Conservation (phyloP, 2,797 vertebrate species). For the Takifugu rubripes region DNA sequence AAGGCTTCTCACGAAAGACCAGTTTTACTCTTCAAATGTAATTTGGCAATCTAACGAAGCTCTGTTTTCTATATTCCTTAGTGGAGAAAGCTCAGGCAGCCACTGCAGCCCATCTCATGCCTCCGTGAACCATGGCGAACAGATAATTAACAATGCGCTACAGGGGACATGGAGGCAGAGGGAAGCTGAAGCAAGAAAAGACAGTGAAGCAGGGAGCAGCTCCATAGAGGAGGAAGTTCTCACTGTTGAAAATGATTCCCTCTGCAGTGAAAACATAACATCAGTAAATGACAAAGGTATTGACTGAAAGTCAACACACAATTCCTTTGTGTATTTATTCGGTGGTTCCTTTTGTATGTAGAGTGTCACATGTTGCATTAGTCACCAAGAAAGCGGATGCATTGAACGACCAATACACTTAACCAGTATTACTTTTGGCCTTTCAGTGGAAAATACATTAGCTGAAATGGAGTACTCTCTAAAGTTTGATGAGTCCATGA, state of each 20-base stretch:
- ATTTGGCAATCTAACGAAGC: neutral
- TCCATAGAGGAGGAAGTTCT: constrained; percentile 84
- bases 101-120: constrained; percentile 73
- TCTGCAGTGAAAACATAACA: constrained; percentile 79
- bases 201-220: constrained; percentile 68
- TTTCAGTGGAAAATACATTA: constrained; percentile 79
- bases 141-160: constrained; percentile 61
- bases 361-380: too few species aligned
- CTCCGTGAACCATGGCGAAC: constrained; percentile 56
- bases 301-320: neutral
- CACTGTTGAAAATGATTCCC: constrained; percentile 78
- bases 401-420: neutral
- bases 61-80: constrained; percentile 9
- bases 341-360: too few species aligned
- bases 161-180: constrained; percentile 51
- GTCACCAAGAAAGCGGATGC: neutral
- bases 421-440: too few species aligned
- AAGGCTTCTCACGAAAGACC: neutral
- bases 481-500: constrained; percentile 95
- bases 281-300: constrained; percentile 89
- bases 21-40: neutral
- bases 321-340: neutral
- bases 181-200: constrained; percentile 40
- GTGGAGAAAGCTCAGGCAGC: constrained; percentile 68
- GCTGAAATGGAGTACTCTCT: constrained; percentile 88